These are phyloP conservation scores for Caenorhabditis doughertyi DNA, from an alignment of 2,888 invertebrate genomes.

Conservation along the genomic window DNA sequence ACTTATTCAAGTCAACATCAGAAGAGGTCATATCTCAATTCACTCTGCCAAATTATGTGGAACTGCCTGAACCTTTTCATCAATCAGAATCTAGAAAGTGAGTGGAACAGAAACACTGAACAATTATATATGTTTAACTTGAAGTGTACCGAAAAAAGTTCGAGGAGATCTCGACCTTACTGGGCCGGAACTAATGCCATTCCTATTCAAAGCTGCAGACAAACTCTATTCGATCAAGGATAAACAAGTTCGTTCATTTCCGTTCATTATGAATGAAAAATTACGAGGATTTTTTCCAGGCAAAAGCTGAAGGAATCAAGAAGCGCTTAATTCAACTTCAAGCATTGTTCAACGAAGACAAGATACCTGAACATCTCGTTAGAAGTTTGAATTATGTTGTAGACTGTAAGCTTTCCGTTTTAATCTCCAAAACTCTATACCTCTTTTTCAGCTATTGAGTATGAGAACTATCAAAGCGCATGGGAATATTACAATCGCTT, in stretches of 20 bases:
- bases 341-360: constrained; percentile 59
- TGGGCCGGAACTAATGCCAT: constrained; percentile 72
- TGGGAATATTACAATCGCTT: constrained; percentile 29
- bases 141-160: constrained; percentile 72
- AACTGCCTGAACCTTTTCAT: neutral
- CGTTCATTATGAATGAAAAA: constrained; percentile 2
- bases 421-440: neutral
- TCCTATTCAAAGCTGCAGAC: constrained; percentile 74
- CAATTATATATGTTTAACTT: neutral
- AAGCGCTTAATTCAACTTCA: constrained; percentile 69
- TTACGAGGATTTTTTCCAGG: constrained; percentile 55
- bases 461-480: constrained; percentile 75
- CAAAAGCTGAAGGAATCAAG: constrained; percentile 77
- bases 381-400: constrained; percentile 79
- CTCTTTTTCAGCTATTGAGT: constrained; percentile 74
- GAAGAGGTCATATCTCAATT: constrained; percentile 2
- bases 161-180: constrained; percentile 76
- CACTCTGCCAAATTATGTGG: constrained; percentile 32
- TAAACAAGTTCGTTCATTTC: constrained; percentile 51
- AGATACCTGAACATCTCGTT: constrained; percentile 70
- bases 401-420: constrained; percentile 75
- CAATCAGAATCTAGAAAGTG: neutral
- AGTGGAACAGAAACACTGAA: neutral
- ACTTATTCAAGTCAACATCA: neutral
- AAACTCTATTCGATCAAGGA: constrained; percentile 56